These are phyloP conservation scores for Epsilonema sp. DNA, from an alignment of 2,888 invertebrate species.

Conservation along the genomic window DNA sequence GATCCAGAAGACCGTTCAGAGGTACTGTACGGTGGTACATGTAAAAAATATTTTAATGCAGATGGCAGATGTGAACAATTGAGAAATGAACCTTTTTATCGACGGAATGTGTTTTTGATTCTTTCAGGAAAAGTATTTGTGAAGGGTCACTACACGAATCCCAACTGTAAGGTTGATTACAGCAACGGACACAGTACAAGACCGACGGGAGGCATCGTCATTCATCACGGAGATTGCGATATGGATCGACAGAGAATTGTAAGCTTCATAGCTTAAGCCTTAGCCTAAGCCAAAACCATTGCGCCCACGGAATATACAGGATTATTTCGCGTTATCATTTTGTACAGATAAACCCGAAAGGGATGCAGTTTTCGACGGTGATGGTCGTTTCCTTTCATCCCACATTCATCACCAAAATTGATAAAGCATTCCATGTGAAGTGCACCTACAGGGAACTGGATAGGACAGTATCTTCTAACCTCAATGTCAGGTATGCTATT, in stretches of 20 bases:
- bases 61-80: too few relatives aligned
- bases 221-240: slow-evolving; percentile 26
- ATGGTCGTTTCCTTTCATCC: slow-evolving; percentile 27
- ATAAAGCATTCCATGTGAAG: slow-evolving; percentile 26
- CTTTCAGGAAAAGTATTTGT: slow-evolving; percentile 25
- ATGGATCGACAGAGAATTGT: slow-evolving; percentile 27
- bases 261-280: too few relatives aligned
- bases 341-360: slow-evolving; percentile 15
- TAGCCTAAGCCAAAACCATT: too few relatives aligned
- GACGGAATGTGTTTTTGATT: not conserved
- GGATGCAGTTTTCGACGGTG: slow-evolving; percentile 27
- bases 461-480: slow-evolving; percentile 16
- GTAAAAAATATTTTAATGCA: too few relatives aligned
- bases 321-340: too few relatives aligned
- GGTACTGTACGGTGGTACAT: too few relatives aligned
- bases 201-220: slow-evolving; percentile 18
- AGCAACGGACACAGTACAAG: slow-evolving; percentile 8
- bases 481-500: slow-evolving; percentile 26
- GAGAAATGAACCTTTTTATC: too few relatives aligned
- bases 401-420: slow-evolving; percentile 16
- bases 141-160: slow-evolving; percentile 25
- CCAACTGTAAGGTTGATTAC: slow-evolving; percentile 24
- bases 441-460: slow-evolving; percentile 25
- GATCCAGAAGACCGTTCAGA: slow-evolving; percentile 7
- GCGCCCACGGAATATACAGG: too few relatives aligned